phyloP scores from a whole-genome alignment of 2,113 vertebrate genomes.

The Epinephelus cyanopodus region DNA sequence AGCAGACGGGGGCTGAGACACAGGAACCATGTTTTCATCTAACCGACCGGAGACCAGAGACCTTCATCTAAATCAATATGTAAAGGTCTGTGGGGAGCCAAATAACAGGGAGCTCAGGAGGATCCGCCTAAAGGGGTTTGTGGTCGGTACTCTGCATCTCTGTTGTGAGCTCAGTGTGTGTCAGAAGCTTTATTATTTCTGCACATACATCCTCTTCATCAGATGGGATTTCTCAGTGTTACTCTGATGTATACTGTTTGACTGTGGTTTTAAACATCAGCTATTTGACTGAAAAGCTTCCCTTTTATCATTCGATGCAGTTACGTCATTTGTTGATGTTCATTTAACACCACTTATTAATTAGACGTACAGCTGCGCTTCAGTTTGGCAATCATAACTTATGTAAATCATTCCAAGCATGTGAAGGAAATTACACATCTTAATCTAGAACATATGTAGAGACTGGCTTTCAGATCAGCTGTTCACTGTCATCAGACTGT shows the following conservation, averaged over 20 bases:
- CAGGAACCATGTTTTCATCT: constrained; percentile 18
- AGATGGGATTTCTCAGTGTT: not conserved
- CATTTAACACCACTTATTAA: not conserved
- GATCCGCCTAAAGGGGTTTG: constrained; percentile 17
- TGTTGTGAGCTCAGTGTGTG: not conserved
- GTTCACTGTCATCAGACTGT: not conserved
- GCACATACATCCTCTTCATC: constrained; percentile 4
- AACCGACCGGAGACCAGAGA: not conserved
- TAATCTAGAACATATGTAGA: too few relatives aligned
- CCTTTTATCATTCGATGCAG: not conserved
- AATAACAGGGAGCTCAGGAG: constrained; percentile 47
- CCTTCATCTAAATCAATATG: constrained; percentile 33
- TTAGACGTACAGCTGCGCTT: too few relatives aligned
- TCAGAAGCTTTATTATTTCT: not conserved
- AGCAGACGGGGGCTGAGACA: constrained; percentile 4
- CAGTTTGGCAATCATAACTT: too few relatives aligned
- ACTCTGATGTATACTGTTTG: too few relatives aligned
- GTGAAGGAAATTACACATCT: too few relatives aligned
- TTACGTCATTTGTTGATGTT: not conserved
- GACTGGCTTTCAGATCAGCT: not conserved
- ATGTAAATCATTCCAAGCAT: too few relatives aligned
- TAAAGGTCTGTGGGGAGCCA: constrained; percentile 26
- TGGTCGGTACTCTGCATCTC: constrained; percentile 1
- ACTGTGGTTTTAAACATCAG: constrained; percentile 9
- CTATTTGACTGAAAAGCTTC: not conserved